Base-by-base conservation (phyloP, 2,888 invertebrate species). In the Spodoptera exigua region DNA sequence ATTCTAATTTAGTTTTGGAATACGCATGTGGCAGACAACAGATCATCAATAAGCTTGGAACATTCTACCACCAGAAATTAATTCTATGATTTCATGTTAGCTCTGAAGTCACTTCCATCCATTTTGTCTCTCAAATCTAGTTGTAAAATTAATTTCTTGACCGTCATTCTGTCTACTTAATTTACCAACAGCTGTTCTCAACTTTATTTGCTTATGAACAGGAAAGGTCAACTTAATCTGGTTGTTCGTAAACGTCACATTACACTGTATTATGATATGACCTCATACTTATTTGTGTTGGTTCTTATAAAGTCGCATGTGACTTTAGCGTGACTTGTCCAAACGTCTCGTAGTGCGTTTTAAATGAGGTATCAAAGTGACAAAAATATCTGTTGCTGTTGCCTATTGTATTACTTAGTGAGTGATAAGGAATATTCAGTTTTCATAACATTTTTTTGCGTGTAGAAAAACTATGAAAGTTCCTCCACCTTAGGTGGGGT, bases 271-370 rank as follows among this genome's bases (percentile, higher is more conserved):
- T 37, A 74, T 27, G 5, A 3, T 21, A 27, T 82, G 82, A 82
- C 77, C 75, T 83, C 82, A 83, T 83, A 68, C 70, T 58, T 81
- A 81, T 81, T 81, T 82, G 71, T 67, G 75, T 72, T 72, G 61
- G 43, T 46, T 48, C 52, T 49, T 65, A 63, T 65, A 66, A 45
- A 43, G 39, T 61, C 64, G 55, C 69, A 72, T 51, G 72, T 54
- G 64, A 49, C 40, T 56, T 40, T 36, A 46, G 36, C 76, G 63
- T 66, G 76, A 45, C 49, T 63, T 47, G 17, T 16, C 44, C 68
- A 46, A 53, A 60, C 55, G 61, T 36, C 36, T 11, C 32, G 62
- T 61, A 3, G 36, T 11, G 48, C 58, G 61, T 54, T 55, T 35
- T 44, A 16, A 36, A 18, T 0, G n/a, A 34, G 43, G 43, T 55